Percentiles rank a stretch among this genome's conserved stretches.
These are phyloP conservation scores for Stomatorhinus walkeri DNA, from an alignment of 2,797 vertebrate species.

Conservation along the genomic window DNA sequence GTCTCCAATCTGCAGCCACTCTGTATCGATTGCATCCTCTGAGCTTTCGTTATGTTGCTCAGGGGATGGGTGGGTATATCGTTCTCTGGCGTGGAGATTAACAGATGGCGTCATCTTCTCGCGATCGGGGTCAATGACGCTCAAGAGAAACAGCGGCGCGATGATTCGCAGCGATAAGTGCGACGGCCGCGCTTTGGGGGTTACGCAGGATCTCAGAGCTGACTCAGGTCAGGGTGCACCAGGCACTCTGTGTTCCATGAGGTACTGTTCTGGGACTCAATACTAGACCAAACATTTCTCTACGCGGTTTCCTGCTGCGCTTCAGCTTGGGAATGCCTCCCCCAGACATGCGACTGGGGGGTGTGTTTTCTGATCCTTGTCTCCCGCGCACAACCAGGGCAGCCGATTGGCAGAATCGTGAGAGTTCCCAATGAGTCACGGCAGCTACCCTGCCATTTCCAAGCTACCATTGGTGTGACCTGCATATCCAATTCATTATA, in stretches of 20 bases:
- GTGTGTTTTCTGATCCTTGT: background rate
- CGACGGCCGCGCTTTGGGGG: background rate
- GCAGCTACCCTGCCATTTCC: background rate
- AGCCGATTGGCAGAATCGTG: background rate
- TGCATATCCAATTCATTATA: background rate
- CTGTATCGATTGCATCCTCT: conserved; percentile 2
- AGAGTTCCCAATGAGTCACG: background rate
- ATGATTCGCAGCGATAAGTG: background rate
- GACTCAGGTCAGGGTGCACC: background rate
- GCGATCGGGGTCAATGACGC: conserved; percentile 5
- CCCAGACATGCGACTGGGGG: background rate
- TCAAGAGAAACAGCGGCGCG: background rate
- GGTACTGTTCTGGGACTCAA: background rate
- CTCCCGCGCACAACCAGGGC: background rate
- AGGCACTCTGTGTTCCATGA: background rate
- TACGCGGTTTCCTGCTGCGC: background rate
- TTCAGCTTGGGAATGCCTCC: background rate
- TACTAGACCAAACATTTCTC: background rate
- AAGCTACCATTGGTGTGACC: background rate
- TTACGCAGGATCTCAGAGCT: background rate
- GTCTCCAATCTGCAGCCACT: background rate
- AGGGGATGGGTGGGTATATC: conserved; percentile 10
- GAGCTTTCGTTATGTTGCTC: background rate
- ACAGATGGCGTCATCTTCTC: conserved; percentile 18
- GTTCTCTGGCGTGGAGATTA: conserved; percentile 8